These are phyloP conservation scores for Hybognathus amarus DNA, from an alignment of 2,797 vertebrate species.

Conservation along the genomic window DNA sequence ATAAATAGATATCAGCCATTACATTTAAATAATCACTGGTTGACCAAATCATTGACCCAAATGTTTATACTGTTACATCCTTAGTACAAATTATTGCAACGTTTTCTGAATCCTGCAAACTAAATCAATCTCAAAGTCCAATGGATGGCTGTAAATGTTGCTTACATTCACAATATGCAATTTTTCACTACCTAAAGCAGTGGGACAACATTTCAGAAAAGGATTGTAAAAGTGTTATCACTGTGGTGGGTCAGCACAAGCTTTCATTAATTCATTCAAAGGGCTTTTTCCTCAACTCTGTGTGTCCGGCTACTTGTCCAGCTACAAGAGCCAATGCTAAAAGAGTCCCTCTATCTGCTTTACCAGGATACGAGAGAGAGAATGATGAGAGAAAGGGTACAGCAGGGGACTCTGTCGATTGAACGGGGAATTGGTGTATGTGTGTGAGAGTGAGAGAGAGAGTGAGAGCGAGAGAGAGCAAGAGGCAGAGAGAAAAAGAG, in stretches of 20 bases:
- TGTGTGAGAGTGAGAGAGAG: conserved; percentile 27
- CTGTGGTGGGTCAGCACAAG: not conserved
- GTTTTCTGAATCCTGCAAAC: not conserved
- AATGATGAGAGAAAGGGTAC: conserved; percentile 37
- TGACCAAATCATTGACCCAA: not conserved
- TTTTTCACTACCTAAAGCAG: not conserved
- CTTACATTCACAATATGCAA: not conserved
- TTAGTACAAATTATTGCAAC: not conserved
- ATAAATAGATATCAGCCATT: not conserved
- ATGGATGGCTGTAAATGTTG: not conserved
- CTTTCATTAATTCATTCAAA: conserved; percentile 28
- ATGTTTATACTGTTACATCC: not conserved
- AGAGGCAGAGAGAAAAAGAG: conserved; percentile 37
- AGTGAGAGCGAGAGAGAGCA: conserved; percentile 31
- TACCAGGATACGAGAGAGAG: conserved; percentile 53
- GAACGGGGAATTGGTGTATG: conserved; percentile 49
- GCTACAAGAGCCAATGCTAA: conserved; percentile 10
- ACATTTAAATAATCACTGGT: not conserved
- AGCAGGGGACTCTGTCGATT: conserved; percentile 48
- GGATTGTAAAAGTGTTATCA: conserved; percentile 20
- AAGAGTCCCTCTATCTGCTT: conserved; percentile 54
- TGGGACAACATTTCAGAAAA: not conserved
- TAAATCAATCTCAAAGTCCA: not conserved
- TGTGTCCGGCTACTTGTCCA: not conserved
- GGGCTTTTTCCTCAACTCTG: conserved; percentile 22